Evolutionary conservation across 2,797 vertebrate genomes (phyloP).

Genomic region (Falco novaeseelandiae): DNA sequence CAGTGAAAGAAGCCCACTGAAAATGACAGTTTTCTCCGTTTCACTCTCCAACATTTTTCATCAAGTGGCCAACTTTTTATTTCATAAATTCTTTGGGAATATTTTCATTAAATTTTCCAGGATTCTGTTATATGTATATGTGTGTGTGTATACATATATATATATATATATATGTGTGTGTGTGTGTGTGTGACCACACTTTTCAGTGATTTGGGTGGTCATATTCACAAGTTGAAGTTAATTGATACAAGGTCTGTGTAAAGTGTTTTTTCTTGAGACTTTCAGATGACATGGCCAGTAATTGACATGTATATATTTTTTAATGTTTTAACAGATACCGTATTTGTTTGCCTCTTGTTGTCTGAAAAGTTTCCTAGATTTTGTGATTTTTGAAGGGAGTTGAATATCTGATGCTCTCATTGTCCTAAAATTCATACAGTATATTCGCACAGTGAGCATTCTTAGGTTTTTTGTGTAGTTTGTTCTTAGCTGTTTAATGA

Average conservation of each 20-base stretch:
- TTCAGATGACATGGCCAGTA: neutral
- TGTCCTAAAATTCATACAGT: neutral
- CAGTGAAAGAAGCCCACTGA: neutral
- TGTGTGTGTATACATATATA: neutral
- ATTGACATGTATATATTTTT: neutral
- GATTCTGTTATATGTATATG: neutral
- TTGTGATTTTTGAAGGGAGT: neutral
- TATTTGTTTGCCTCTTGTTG: neutral
- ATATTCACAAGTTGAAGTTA: neutral
- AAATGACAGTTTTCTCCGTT: neutral
- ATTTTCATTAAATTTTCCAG: neutral
- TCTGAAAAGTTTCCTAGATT: neutral
- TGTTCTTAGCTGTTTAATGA: neutral
- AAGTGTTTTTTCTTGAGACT: neutral
- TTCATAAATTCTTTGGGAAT: neutral
- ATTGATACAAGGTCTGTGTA: neutral
- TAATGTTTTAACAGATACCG: neutral
- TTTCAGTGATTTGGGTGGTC: neutral
- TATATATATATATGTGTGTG: too few species aligned
- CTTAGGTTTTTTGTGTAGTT: neutral
- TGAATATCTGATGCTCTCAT: neutral
- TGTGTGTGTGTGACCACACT: neutral
- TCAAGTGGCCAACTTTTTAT: neutral
- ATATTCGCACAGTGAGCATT: neutral
- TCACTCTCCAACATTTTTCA: neutral